Percentiles rank a stretch among this genome's conserved stretches.
Evolutionary conservation across 2,888 invertebrate genomes (phyloP).

Genomic region (Cybosia mesomella): DNA sequence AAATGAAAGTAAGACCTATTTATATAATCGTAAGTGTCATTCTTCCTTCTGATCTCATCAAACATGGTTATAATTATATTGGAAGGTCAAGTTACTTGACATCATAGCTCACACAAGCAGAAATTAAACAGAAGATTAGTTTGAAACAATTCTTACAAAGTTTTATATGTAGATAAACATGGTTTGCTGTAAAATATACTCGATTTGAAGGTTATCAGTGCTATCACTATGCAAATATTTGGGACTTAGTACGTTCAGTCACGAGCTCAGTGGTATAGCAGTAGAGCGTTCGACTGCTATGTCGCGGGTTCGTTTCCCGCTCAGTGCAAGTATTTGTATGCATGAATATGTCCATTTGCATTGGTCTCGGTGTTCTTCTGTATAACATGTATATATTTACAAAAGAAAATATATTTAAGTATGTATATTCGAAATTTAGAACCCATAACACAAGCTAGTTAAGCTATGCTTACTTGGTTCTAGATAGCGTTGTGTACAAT

Average conservation of each 20-base stretch:
- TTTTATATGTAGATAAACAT: neutral
- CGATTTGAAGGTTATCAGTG: neutral
- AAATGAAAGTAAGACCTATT: constrained; percentile 21
- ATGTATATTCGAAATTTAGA: too few relatives aligned
- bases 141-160: neutral
- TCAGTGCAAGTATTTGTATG: too few relatives aligned
- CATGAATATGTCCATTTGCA: too few relatives aligned
- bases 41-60: constrained; percentile 43
- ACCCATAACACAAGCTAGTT: too few relatives aligned
- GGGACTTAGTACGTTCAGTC: neutral
- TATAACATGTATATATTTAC: too few relatives aligned
- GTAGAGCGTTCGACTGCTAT: too few relatives aligned
- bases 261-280: too few relatives aligned
- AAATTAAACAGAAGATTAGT: constrained; percentile 29
- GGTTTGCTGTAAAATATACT: neutral
- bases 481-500: too few relatives aligned
- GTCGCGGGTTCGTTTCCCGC: too few relatives aligned
- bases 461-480: too few relatives aligned
- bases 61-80: constrained; percentile 37
- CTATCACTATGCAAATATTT: neutral
- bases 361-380: too few relatives aligned
- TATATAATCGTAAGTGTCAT: constrained; percentile 10
- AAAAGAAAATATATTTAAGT: too few relatives aligned
- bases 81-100: constrained; percentile 70
- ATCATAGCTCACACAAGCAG: constrained; percentile 46